These are phyloP conservation scores for Drosophila bifasciata DNA, from an alignment of 1,140 invertebrate genomes.

Conservation along the genomic window DNA sequence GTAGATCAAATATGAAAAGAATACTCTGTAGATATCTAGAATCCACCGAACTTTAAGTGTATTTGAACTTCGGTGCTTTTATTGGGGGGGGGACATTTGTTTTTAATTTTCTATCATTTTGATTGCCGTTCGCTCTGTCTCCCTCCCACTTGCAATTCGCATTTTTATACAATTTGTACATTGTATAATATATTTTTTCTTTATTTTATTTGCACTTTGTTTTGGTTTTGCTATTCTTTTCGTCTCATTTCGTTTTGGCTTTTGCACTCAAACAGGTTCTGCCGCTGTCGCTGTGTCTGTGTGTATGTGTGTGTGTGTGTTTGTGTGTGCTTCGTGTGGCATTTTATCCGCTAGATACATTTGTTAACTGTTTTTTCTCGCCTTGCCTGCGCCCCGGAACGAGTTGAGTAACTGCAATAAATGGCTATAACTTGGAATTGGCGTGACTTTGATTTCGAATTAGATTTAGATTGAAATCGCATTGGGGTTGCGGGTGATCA, in stretches of 20 bases:
- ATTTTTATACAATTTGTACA: constrained; percentile 69
- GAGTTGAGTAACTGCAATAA: constrained; percentile 43
- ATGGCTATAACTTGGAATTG: constrained; percentile 30
- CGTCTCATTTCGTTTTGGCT: constrained; percentile 13
- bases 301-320: neutral
- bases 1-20: no score
- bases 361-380: constrained; percentile 57
- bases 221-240: constrained; percentile 26
- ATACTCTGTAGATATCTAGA: no score
- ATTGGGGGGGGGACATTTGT: neutral
- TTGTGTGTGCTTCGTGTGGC: constrained; percentile 21
- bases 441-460: constrained; percentile 46
- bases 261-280: constrained; percentile 40
- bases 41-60: no score
- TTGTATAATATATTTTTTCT: constrained; percentile 64
- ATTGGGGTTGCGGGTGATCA: no score
- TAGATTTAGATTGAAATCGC: constrained; percentile 22
- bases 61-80: no score
- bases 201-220: constrained; percentile 34
- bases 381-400: constrained; percentile 1
- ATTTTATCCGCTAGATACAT: constrained; percentile 60
- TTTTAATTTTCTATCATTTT: constrained; percentile 44
- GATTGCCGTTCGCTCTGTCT: constrained; percentile 15
- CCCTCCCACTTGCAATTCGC: constrained; percentile 77
- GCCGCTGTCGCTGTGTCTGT: no score